These are phyloP conservation scores for Lepidotrigona ventralis DNA, from an alignment of 1,140 invertebrate species.

Conservation along the genomic window DNA sequence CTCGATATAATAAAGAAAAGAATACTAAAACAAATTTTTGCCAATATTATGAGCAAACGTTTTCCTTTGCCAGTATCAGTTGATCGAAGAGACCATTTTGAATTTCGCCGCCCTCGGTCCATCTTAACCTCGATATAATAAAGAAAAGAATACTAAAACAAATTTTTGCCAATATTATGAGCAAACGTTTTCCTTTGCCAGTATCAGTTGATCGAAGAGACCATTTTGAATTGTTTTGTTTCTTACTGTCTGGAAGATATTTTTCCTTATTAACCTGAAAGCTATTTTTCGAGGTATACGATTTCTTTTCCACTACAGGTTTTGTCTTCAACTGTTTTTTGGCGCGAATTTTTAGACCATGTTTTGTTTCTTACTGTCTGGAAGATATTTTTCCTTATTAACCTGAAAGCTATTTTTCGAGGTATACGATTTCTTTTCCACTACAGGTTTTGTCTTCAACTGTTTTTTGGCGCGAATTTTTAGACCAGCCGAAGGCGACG, in stretches of 20 bases:
- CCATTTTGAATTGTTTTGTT: not conserved
- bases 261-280: not conserved
- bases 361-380: not conserved
- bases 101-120: not conserved
- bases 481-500: not conserved
- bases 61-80: rapidly evolving
- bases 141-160: not conserved
- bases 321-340: not conserved
- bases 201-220: rapidly evolving
- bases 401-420: not conserved
- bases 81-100: not conserved
- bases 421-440: not conserved
- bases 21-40: not conserved
- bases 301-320: not conserved
- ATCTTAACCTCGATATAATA: not conserved
- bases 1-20: not conserved
- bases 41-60: not conserved
- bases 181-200: not conserved
- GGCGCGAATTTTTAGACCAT: rapidly evolving
- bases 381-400: not conserved
- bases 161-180: not conserved
- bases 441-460: not conserved
- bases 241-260: not conserved
- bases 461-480: not conserved
- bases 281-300: not conserved